Percentiles rank a stretch among this genome's conserved stretches.
Evolutionary conservation across 2,113 vertebrate species (phyloP).

Genomic region (Polyodon spathula): DNA sequence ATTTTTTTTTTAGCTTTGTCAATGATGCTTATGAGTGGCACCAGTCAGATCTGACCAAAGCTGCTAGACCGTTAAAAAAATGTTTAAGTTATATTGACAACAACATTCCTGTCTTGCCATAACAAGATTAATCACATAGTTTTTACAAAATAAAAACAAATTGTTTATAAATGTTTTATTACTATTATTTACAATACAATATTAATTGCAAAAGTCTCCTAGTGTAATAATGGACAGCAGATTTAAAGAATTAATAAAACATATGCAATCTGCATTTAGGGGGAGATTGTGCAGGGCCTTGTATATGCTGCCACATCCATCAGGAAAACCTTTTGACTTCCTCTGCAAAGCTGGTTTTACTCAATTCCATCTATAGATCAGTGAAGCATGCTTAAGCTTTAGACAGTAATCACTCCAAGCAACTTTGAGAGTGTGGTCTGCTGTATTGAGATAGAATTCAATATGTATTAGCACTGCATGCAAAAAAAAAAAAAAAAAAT

Average conservation of each 20-base stretch:
- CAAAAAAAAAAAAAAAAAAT: too few relatives aligned
- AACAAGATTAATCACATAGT: too few relatives aligned
- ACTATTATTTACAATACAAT: not conserved
- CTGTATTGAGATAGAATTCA: conserved; percentile 9
- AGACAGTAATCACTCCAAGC: conserved; percentile 1
- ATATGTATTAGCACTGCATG: not conserved
- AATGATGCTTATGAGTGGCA: too few relatives aligned
- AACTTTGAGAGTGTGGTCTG: conserved; percentile 5
- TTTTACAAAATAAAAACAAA: too few relatives aligned
- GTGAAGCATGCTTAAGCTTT: conserved; percentile 1
- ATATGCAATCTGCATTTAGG: conserved; percentile 11
- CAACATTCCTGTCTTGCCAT: too few relatives aligned
- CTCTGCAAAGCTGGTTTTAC: not conserved
- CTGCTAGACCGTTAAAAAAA: too few relatives aligned
- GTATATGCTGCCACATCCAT: conserved; percentile 9
- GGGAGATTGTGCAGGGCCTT: conserved; percentile 9
- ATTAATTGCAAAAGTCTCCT: not conserved
- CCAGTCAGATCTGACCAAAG: too few relatives aligned
- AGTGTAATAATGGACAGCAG: conserved; percentile 3
- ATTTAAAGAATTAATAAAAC: conserved; percentile 10
- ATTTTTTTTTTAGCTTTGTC: too few relatives aligned
- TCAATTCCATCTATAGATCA: conserved; percentile 4
- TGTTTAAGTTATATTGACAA: too few relatives aligned
- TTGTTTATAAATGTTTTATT: not conserved
- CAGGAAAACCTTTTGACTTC: not conserved